phyloP scores from a whole-genome alignment of 2,888 invertebrate genomes.

The Perizoma flavofasciatum region DNA sequence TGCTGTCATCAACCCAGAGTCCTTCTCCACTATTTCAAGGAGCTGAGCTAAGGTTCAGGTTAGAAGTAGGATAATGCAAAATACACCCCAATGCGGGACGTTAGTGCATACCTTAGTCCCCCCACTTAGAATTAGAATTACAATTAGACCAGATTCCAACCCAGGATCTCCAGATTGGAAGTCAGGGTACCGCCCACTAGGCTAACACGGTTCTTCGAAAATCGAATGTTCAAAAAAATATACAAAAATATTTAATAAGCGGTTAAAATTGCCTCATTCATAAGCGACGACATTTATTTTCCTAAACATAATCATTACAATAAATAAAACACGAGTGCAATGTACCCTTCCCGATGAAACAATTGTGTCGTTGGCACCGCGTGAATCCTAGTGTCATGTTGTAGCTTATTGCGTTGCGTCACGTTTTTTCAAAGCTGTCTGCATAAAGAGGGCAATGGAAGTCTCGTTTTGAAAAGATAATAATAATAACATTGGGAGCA shows the following conservation, averaged over 20 bases:
- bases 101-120: too few species aligned
- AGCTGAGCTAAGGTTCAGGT: too few species aligned
- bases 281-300: slow-evolving; percentile 18
- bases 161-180: too few species aligned
- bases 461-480: slow-evolving; percentile 48
- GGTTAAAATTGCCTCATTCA: slow-evolving; percentile 12
- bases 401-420: slow-evolving; percentile 19
- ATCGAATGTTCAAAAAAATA: too few species aligned
- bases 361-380: slow-evolving; percentile 12
- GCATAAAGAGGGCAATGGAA: slow-evolving; percentile 33
- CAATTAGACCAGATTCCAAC: too few species aligned
- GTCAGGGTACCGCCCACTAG: too few species aligned
- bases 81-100: too few species aligned
- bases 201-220: too few species aligned
- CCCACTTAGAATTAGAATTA: too few species aligned
- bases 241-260: slow-evolving; percentile 1
- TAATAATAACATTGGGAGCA: slow-evolving; percentile 71
- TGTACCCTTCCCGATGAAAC: slow-evolving; percentile 15
- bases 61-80: too few species aligned
- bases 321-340: slow-evolving; percentile 24
- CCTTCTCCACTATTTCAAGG: too few species aligned
- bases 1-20: too few species aligned
- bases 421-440: slow-evolving; percentile 26
- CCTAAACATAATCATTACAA: slow-evolving; percentile 19
- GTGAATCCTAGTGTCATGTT: slow-evolving; percentile 9